Evolutionary conservation across 1,140 invertebrate species (phyloP), one percentile per base, ranked within the genome.

Genomic region (Lordiphosa stackelbergi): DNA sequence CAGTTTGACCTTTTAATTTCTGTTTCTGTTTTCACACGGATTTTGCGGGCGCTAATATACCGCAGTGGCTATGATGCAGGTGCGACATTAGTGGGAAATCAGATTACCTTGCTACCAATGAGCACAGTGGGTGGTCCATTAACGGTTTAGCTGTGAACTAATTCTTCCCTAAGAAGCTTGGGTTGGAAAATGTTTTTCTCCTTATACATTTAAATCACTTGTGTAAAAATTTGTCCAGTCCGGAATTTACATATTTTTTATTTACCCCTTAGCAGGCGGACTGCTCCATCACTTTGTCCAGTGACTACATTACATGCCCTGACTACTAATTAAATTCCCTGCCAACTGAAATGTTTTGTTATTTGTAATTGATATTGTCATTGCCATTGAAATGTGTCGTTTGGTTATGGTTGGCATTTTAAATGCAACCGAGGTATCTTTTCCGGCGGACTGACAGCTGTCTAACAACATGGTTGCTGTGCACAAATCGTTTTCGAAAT

Each of bases 341-440:
- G 48, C 38, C n/a, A 28, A 12, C 10, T 46, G 38, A 12, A 35
- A 51, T 61, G 54, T 41, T 49, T 45, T 62, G 43, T 56, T 31
- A 13, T 51, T 22, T 63, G 63, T 63, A 74, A 79, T 75, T 70
- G 66, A 46, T 63, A 56, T 55, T 71, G 53, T 48, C 75, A 68
- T 71, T 79, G 71, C 43, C 48, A 78, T 78, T 73, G 59, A 77
- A 61, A 65, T 61, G 54, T 66, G 71, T 65, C 75, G 78, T 69
- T 69, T 62, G 49, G 57, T 52, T 56, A 61, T 69, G 8, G 56
- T 63, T 64, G 55, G 53, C 69, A 60, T 57, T 70, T 59, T 53
- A 61, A 70, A 57, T 42, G 43, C 34, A 49, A 1, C 8, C 38
- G 28, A 31, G 24, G 11, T 22, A 40, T 11, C 11, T 55, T 19